These are phyloP conservation scores for Lanistes nyassanus DNA, from an alignment of 1,140 invertebrate species.

Conservation along the genomic window DNA sequence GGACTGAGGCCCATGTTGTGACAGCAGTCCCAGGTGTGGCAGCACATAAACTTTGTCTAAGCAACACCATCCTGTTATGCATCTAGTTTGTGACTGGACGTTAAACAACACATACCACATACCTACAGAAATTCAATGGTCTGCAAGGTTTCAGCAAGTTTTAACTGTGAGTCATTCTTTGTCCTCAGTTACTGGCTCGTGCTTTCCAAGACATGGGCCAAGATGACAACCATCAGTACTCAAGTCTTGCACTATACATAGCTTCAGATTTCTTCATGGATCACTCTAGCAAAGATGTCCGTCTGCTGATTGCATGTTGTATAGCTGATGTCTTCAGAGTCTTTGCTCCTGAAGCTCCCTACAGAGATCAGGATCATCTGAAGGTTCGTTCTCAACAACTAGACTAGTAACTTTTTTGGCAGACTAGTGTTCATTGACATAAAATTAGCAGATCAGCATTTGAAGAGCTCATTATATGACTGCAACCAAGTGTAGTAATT, in stretches of 20 bases:
- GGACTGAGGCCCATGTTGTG: too few relatives aligned
- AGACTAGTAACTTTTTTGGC: too few relatives aligned
- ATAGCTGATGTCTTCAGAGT: conserved; percentile 96
- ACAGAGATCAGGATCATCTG: conserved; percentile 93
- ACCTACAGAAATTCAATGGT: too few relatives aligned
- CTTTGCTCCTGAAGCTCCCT: conserved; percentile 98
- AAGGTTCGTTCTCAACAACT: conserved; percentile 69
- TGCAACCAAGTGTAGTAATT: too few relatives aligned
- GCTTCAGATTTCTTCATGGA: conserved; percentile 92
- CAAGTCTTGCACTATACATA: conserved; percentile 91
- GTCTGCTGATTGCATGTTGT: conserved; percentile 94
- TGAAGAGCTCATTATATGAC: too few relatives aligned
- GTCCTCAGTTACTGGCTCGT: conserved; percentile 82
- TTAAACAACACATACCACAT: too few relatives aligned
- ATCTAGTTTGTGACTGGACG: too few relatives aligned
- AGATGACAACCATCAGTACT: conserved; percentile 94
- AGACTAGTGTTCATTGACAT: too few relatives aligned
- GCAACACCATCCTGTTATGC: too few relatives aligned
- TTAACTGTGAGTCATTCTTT: conserved; percentile 10
- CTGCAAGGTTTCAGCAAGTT: background rate
- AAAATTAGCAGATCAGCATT: too few relatives aligned
- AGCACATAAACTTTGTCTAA: too few relatives aligned
- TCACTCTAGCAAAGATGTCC: conserved; percentile 91
- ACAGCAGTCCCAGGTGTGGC: too few relatives aligned
- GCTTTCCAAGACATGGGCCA: conserved; percentile 96